Conservation (phyloP, 2,797 vertebrate genomes). For the Tympanoctomys barrerae region DNA sequence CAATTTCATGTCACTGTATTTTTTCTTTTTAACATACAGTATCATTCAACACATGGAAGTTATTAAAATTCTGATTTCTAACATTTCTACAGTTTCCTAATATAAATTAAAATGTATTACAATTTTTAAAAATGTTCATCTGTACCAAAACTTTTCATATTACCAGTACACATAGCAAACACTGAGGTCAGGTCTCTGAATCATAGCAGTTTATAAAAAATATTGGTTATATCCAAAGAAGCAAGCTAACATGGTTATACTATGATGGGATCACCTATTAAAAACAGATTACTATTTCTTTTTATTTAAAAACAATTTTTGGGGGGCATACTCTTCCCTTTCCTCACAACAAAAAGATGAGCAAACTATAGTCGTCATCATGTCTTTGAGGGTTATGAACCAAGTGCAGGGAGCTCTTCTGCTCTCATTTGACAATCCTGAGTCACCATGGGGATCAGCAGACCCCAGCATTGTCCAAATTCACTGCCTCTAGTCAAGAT, state of each 20-base stretch:
- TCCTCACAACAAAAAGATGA: slow-evolving; percentile 8
- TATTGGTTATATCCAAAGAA: background rate
- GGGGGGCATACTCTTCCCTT: background rate
- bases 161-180: background rate
- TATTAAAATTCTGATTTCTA: slow-evolving; percentile 5
- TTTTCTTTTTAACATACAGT: background rate
- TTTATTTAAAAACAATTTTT: too few relatives aligned
- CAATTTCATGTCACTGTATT: background rate
- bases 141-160: background rate
- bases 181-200: background rate
- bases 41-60: background rate
- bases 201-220: background rate
- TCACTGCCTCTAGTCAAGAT: background rate
- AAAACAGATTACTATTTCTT: background rate
- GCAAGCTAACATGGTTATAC: background rate
- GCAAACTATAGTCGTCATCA: background rate
- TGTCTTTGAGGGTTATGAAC: background rate
- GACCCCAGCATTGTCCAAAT: background rate
- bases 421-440: background rate
- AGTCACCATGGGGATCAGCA: background rate
- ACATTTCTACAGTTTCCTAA: slow-evolving; percentile 45
- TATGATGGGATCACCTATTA: background rate
- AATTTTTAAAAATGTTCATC: background rate
- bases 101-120: background rate
- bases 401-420: background rate